Conservation (phyloP, 2,113 vertebrate species). For the Catharus minimus region DNA sequence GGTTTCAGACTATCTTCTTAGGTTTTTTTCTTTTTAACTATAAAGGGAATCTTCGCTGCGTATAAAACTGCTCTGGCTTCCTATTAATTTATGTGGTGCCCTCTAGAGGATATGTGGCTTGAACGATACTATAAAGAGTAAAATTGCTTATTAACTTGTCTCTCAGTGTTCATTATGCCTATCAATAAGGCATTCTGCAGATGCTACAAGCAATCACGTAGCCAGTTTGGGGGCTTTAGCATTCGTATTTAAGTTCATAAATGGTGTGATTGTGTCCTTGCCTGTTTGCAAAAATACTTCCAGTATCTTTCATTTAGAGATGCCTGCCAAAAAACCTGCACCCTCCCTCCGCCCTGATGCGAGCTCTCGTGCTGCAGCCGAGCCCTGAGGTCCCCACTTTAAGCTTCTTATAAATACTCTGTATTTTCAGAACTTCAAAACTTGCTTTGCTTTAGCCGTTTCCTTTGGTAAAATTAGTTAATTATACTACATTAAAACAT, state of each 20-base stretch:
- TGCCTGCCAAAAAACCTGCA: neutral
- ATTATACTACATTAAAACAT: neutral
- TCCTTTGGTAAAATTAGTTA: neutral
- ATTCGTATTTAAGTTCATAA: neutral
- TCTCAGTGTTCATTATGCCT: slow-evolving; percentile 35
- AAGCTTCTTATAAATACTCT: neutral
- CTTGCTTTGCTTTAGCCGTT: neutral
- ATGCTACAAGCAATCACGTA: neutral
- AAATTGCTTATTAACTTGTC: slow-evolving; percentile 56
- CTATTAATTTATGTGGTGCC: slow-evolving; percentile 66
- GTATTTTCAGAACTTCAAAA: neutral
- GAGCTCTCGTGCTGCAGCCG: fast-evolving
- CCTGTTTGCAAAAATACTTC: neutral
- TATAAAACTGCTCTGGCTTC: neutral
- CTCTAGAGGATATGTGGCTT: slow-evolving; percentile 61
- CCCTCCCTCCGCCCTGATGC: neutral
- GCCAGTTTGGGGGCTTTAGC: neutral
- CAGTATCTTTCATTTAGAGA: neutral
- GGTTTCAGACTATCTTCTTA: neutral
- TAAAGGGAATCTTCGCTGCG: slow-evolving; percentile 8
- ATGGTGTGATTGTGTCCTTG: neutral
- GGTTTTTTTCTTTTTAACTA: neutral
- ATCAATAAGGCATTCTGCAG: slow-evolving; percentile 16
- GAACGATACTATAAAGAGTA: slow-evolving; percentile 27
- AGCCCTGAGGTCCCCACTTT: neutral